Base-by-base conservation (phyloP, 2,113 vertebrate genomes). In the Origma solitaria region DNA sequence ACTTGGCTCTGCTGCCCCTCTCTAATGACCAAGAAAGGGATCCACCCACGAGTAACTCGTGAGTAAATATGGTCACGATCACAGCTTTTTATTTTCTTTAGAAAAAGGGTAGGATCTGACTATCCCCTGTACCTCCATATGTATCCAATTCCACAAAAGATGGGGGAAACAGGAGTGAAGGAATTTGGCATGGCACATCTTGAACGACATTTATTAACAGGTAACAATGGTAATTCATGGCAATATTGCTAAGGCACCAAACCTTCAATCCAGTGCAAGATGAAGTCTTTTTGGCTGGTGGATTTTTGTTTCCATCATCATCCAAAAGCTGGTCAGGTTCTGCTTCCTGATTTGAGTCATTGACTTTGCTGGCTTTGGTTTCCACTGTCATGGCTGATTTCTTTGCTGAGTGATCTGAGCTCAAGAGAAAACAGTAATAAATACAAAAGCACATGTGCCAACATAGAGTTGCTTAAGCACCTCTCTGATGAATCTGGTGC, bases 251-350 rank as follows among this genome's bases (percentile, higher is more conserved):
- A 60, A 78, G 42, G 15, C 18, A 53, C 3, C 93, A 94, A 60
- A 98, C 98, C 98, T 98, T 98, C 88, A 98, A 85, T 80, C 95
- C 95, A 73, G 56, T 53, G 49, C 72, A 89, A 62, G 68, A 69
- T 27, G 87, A 82, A 11, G 45, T 27, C 54, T 42, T 88, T 93
- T 84, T 77, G 38, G 9, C 25, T 9, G 95, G 42, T 40, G 68
- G 24, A 9, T 50, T 42, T 45, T 40, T 71, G 37, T 71, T 73
- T 79, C 42, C 37, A 49, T 92, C 71, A 11, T 93, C 88, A 38
- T 86, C 91, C 58, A 60, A 82, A 87, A 86, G 12, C 12, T 96
- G 90, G 44, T 40, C 38, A 35, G 95, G 86, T 40, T 95, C 92
- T 35, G 24, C 31, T 77, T 94, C 95, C 58, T 86, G 72, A 24